These are phyloP conservation scores for Nemotelus pantherinus DNA, from an alignment of 2,888 invertebrate genomes.

Conservation along the genomic window DNA sequence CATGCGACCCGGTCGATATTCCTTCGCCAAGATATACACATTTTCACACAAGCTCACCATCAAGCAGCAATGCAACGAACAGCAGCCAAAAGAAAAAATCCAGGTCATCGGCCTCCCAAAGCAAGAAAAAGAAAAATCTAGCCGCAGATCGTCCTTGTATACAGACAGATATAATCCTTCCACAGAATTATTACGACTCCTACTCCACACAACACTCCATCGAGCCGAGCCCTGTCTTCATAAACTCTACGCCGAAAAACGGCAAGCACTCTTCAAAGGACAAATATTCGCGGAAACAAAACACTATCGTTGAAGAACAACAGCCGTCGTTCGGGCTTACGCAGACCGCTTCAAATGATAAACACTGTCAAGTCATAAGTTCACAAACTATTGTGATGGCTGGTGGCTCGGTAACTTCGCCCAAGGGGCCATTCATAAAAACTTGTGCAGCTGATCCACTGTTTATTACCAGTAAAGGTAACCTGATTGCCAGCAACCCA, in stretches of 20 bases:
- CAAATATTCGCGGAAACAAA: constrained; percentile 13
- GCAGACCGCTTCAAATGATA: not conserved
- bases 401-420: constrained; percentile 54
- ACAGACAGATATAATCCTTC: not conserved
- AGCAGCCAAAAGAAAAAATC: constrained; percentile 18
- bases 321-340: not conserved
- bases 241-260: not conserved
- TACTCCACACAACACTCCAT: constrained; percentile 6
- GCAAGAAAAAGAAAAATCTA: constrained; percentile 15
- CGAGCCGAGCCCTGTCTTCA: not conserved
- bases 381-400: constrained; percentile 62
- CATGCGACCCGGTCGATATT: too few relatives aligned
- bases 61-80: too few relatives aligned
- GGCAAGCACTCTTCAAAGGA: not conserved
- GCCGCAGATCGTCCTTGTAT: constrained; percentile 4
- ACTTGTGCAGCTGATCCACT: constrained; percentile 53
- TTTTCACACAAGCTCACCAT: too few relatives aligned
- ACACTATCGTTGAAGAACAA: not conserved
- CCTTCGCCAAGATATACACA: too few relatives aligned
- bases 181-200: constrained; percentile 6
- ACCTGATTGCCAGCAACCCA: constrained; percentile 57
- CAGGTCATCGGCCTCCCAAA: not conserved
- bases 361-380: constrained; percentile 29
- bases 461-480: constrained; percentile 56
- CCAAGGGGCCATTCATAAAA: constrained; percentile 12